Base-by-base conservation (phyloP, 2,888 invertebrate genomes). In the Drosophila demipolita region DNA sequence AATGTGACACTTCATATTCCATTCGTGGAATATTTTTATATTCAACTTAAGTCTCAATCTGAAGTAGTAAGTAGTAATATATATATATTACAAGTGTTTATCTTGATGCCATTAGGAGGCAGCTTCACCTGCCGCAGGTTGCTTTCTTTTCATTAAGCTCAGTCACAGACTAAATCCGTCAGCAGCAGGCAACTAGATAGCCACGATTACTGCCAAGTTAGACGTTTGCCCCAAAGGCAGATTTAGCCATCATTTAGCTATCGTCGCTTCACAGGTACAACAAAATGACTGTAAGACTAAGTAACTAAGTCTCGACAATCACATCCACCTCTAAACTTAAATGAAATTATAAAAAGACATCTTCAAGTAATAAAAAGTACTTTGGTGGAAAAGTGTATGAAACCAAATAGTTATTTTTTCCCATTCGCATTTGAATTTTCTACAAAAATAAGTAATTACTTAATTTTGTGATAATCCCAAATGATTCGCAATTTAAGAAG, bases 1-100 rank as follows among this genome's bases (percentile, higher is more conserved):
- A 52, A 20, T 17, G 29, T 12, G 62, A 57, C 67, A 60, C 63
- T 68, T 64, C 38, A 75, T 75, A 79, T 60, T n/a, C 32, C 45
- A 58, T 50, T 70, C 20, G 11, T 23, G 60, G 12, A 40, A 35
- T 60, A 26, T 57, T 49, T 50, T 23, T 20, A 35, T 20, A 29
- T 55, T 40, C 26, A 33, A 29, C 48, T 23, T 15, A n/a, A 15
- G 29, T 4, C 29, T 20, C 29, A 55, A 40, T n/a, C 12, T 23
- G 8, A 9, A 8, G 53, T 35, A 20, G 9, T 23, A 20, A 20
- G 33, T 20, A 38, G 17, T 1, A 15, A 15, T 38, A 38, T 20
- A 12, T 7, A 42, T 12, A 20, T 20, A 40, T 20, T 23, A 23
- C 15, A 15, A 20, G 20, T 23, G 45, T 45, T 45, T 23, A 45